Conservation (phyloP, 2,797 vertebrate species). For the Clarias pachynema region DNA sequence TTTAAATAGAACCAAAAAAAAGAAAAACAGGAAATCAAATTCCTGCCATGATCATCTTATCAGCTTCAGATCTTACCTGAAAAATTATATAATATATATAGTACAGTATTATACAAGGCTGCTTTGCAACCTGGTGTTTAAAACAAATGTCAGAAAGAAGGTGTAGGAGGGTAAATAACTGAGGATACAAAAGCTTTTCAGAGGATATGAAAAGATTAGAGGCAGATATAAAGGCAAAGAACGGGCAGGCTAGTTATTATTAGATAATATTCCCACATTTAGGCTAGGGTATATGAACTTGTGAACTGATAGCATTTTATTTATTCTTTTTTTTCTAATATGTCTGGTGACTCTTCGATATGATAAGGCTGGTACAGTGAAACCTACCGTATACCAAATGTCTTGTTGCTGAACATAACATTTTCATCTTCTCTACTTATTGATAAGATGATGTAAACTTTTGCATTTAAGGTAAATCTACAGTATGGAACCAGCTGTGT, state of each 20-base stretch:
- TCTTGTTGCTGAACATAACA: not conserved
- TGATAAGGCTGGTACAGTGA: not conserved
- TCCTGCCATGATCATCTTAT: not conserved
- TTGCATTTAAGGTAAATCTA: not conserved
- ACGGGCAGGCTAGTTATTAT: not conserved
- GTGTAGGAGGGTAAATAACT: slow-evolving; percentile 12
- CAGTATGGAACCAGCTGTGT: not conserved
- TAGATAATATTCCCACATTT: not conserved
- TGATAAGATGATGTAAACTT: not conserved
- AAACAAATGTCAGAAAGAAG: slow-evolving; percentile 10
- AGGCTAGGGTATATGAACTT: not conserved
- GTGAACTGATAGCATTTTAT: not conserved
- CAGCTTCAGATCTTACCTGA: not conserved
- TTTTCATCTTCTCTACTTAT: too few relatives aligned
- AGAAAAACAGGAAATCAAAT: not conserved
- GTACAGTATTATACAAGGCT: not conserved
- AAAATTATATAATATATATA: not conserved
- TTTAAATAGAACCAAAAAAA: not conserved
- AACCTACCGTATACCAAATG: not conserved
- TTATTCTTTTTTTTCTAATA: not conserved
- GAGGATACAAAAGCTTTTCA: not conserved
- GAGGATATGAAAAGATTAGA: not conserved
- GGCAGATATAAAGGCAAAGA: not conserved
- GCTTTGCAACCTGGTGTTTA: not conserved
- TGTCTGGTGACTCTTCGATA: not conserved